Base-by-base conservation (phyloP, 2,113 vertebrate species). In the Tetrax tetrax region DNA sequence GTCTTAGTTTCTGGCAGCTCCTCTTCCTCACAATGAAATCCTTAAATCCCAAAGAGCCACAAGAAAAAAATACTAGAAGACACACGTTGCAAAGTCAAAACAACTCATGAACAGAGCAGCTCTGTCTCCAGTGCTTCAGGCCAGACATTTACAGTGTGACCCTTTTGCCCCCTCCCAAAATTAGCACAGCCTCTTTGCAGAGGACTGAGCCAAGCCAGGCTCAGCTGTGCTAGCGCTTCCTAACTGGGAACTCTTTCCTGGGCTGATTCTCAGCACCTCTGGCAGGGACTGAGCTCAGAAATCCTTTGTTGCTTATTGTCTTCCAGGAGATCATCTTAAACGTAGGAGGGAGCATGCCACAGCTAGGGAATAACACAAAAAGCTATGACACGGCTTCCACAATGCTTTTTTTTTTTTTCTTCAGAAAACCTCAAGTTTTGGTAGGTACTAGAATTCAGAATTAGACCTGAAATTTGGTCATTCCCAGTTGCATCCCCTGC, bases 151-250 rank as follows among this genome's bases (percentile, higher is more conserved):
- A 91, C 11, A 77, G 43, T 41, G n/a, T 89, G 91, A 94, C 83
- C 90, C 74, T 84, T 89, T 53, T 94, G 91, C 91, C 86, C 86
- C 92, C 33, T 82, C 90, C 89, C 92, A 93, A 95, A 97, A 95
- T 96, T 86, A 96, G 91, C 95, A 82, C 64, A 81, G 72, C 17
- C 88, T 93, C 74, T 54, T 68, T 41, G 69, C 27, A 79, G 61
- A 60, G 81, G 45, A 8, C 60, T 18, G 37, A 84, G 96, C 89
- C 94, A 96, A 93, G 83, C 27, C 28, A 83, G 86, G 89, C 92
- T 96, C 95, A 92, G 92, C 94, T 96, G 95, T 33, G 70, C 87
- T 76, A 95, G 61, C 59, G 21, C 72, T 89, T 96, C 86, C 89
- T 84, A 95, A 92, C 86, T 93, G 95, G 61, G 92, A 96, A 88